These are phyloP conservation scores for Drosophila setosimentum DNA, from an alignment of 2,888 invertebrate species.

Conservation along the genomic window DNA sequence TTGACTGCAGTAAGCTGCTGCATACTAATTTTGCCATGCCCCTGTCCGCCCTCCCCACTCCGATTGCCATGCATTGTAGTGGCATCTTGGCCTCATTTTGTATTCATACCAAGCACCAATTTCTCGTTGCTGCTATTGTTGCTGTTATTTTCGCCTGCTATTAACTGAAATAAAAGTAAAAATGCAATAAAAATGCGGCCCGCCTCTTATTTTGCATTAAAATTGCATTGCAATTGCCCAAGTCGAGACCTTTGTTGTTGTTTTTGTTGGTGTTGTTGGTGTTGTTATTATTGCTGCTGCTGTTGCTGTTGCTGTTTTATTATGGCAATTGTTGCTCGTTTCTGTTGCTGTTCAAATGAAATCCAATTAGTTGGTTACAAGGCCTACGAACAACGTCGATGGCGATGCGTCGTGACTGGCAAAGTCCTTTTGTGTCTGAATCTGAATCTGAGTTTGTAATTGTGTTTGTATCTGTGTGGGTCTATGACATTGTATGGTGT, in stretches of 20 bases:
- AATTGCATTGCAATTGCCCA: constrained; percentile 82
- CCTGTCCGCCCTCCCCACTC: not conserved
- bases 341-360: constrained; percentile 71
- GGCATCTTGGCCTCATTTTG: constrained; percentile 79
- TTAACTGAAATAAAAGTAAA: constrained; percentile 78
- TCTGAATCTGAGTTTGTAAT: not conserved
- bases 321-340: constrained; percentile 62
- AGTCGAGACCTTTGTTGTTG: constrained; percentile 53
- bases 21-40: constrained; percentile 71
- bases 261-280: constrained; percentile 45
- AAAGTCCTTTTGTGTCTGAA: constrained; percentile 54
- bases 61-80: constrained; percentile 64
- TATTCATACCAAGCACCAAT: constrained; percentile 84
- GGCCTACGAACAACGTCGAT: constrained; percentile 65
- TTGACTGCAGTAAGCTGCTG: constrained; percentile 73
- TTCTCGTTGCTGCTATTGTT: constrained; percentile 54
- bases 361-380: constrained; percentile 79
- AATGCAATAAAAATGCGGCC: constrained; percentile 76
- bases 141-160: constrained; percentile 60
- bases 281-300: not conserved
- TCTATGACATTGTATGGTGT: constrained; percentile 22
- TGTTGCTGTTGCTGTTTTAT: constrained; percentile 67
- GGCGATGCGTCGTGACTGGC: constrained; percentile 65
- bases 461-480: constrained; percentile 14
- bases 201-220: constrained; percentile 80